phyloP scores from a whole-genome alignment of 2,888 invertebrate genomes.

The Orchestes rusci region DNA sequence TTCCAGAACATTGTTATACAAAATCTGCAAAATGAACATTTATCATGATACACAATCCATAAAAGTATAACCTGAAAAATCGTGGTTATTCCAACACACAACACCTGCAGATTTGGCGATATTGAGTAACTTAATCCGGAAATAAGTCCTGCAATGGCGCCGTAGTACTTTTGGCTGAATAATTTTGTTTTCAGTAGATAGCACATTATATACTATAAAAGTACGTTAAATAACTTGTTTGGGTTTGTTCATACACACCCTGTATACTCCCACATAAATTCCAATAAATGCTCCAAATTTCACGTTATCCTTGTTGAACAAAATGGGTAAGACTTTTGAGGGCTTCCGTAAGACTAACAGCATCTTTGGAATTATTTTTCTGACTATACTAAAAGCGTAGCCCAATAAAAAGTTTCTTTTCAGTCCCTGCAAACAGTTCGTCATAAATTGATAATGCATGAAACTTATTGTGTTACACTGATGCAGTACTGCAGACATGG shows the following conservation, averaged over 20 bases:
- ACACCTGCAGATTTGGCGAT: slow-evolving; percentile 49
- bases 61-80: slow-evolving; percentile 50
- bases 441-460: no score
- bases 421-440: slow-evolving; percentile 31
- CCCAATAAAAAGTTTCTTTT: slow-evolving; percentile 33
- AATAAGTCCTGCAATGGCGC: slow-evolving; percentile 50
- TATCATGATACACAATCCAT: no score
- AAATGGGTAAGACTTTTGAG: slow-evolving; percentile 18
- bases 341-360: slow-evolving; percentile 26
- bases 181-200: slow-evolving; percentile 26
- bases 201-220: slow-evolving; percentile 45
- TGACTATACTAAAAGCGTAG: slow-evolving; percentile 30
- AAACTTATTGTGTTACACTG: no score
- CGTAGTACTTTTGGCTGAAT: slow-evolving; percentile 47
- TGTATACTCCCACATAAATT: slow-evolving; percentile 33
- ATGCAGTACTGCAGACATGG: no score
- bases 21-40: neutral
- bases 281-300: slow-evolving; percentile 35
- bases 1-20: slow-evolving; percentile 18
- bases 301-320: slow-evolving; percentile 30
- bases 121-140: slow-evolving; percentile 49
- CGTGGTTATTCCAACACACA: slow-evolving; percentile 49
- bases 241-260: no score
- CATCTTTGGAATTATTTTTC: slow-evolving; percentile 27
- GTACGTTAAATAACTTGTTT: neutral